Conservation (phyloP, 30 jellyfish, hydroid and myxozoan genomes). For the Calvadosia cruxmelitensis region DNA sequence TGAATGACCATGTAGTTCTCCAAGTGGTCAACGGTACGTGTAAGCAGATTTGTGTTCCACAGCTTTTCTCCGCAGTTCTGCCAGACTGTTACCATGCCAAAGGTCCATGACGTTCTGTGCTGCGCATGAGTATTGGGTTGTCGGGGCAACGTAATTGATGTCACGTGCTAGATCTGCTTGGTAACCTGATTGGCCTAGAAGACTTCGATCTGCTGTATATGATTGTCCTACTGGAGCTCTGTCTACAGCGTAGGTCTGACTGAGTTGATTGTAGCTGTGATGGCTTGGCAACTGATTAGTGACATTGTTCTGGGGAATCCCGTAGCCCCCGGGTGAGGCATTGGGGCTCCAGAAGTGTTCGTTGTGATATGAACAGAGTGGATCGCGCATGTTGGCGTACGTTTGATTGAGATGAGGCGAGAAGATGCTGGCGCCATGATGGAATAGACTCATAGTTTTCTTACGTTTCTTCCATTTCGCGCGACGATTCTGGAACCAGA, state of each 20-base stretch:
- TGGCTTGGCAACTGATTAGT: conserved; percentile 44
- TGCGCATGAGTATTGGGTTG: conserved; percentile 54
- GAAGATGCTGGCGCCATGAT: conserved; percentile 77
- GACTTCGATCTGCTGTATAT: conserved; percentile 53
- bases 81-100: conserved; percentile 79
- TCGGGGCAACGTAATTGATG: conserved; percentile 35
- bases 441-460: conserved; percentile 90
- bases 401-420: conserved; percentile 80
- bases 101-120: conserved; percentile 69
- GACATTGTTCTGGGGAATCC: conserved; percentile 29
- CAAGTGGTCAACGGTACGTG: conserved; percentile 28
- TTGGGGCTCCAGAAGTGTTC: conserved; percentile 76
- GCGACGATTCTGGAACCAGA: conserved; percentile 97
- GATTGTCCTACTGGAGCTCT: conserved; percentile 52
- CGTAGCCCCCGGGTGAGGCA: conserved; percentile 49
- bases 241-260: conserved; percentile 51
- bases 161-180: conserved; percentile 57
- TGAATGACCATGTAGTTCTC: neutral
- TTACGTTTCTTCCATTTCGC: conserved; percentile 98
- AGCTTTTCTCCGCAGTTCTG: conserved; percentile 72
- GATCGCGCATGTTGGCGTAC: conserved; percentile 48
- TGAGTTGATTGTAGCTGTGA: conserved; percentile 44
- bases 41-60: conserved; percentile 69
- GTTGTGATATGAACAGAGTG: conserved; percentile 68
- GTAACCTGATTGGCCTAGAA: conserved; percentile 41